Evolutionary conservation across 2,113 vertebrate species (phyloP).

Genomic region (Oreochromis tanganicae): DNA sequence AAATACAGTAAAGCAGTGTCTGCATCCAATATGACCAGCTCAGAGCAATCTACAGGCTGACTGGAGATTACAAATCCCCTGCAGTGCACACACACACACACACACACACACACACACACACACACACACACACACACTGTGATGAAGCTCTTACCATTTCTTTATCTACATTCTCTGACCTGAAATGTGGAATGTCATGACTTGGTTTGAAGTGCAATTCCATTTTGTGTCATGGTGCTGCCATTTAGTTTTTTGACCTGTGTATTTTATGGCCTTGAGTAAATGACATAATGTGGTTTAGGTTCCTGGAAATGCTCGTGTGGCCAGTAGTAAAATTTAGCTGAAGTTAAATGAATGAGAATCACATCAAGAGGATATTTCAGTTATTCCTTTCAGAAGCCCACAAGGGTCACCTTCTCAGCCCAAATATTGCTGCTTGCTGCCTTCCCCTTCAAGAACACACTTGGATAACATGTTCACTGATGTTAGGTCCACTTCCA

Average conservation of each 20-base stretch:
- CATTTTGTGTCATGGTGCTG: conserved; percentile 1
- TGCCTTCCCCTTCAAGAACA: neutral
- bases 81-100: neutral
- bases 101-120: neutral
- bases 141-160: neutral
- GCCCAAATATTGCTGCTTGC: neutral
- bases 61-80: neutral
- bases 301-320: conserved; percentile 2
- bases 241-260: neutral
- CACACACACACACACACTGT: neutral
- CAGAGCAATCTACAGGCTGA: conserved; percentile 1
- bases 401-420: conserved; percentile 44
- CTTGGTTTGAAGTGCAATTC: neutral
- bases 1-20: conserved; percentile 30
- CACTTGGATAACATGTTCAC: conserved; percentile 2
- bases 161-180: neutral
- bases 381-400: conserved; percentile 33
- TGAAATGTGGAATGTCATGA: neutral
- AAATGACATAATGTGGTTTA: conserved; percentile 16
- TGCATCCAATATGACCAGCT: conserved; percentile 9
- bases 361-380: conserved; percentile 22
- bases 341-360: conserved; percentile 29
- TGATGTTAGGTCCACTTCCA: conserved; percentile 1
- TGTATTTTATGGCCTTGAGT: conserved; percentile 11
- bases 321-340: neutral